Evolutionary conservation across 2,797 vertebrate species (phyloP).

Genomic region (Halcyon smyrnensis): DNA sequence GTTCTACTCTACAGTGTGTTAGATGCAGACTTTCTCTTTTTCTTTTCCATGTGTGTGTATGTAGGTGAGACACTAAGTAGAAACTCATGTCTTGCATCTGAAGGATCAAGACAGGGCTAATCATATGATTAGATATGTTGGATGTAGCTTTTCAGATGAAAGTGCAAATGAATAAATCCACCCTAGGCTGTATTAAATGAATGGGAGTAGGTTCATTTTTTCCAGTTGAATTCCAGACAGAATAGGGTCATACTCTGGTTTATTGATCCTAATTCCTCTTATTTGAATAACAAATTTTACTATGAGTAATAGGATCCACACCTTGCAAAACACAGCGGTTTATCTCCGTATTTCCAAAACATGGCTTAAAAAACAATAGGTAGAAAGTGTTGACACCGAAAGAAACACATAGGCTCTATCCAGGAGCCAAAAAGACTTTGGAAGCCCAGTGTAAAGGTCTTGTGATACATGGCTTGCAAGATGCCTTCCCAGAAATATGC

Average conservation of each 20-base stretch:
- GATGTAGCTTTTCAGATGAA: background rate
- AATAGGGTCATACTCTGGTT: background rate
- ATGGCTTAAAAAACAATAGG: background rate
- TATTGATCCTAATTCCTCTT: background rate
- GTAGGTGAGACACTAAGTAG: background rate
- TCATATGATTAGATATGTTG: background rate
- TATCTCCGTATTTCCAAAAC: background rate
- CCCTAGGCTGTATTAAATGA: background rate
- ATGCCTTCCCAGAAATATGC: background rate
- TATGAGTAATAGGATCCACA: background rate
- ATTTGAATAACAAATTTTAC: background rate
- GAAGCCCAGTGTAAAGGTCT: background rate
- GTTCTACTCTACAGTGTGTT: background rate
- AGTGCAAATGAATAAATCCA: background rate
- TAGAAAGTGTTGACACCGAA: background rate
- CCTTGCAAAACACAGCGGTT: background rate
- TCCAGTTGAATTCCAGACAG: background rate
- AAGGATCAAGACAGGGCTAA: background rate
- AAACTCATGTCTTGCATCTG: background rate
- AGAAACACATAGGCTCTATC: background rate
- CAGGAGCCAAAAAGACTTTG: background rate
- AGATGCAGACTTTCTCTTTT: background rate
- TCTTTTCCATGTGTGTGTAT: rapidly evolving
- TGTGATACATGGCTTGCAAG: background rate
- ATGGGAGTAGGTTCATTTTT: background rate